Conservation (phyloP, 2,113 vertebrate species). For the Tretioscincus oriximinensis region DNA sequence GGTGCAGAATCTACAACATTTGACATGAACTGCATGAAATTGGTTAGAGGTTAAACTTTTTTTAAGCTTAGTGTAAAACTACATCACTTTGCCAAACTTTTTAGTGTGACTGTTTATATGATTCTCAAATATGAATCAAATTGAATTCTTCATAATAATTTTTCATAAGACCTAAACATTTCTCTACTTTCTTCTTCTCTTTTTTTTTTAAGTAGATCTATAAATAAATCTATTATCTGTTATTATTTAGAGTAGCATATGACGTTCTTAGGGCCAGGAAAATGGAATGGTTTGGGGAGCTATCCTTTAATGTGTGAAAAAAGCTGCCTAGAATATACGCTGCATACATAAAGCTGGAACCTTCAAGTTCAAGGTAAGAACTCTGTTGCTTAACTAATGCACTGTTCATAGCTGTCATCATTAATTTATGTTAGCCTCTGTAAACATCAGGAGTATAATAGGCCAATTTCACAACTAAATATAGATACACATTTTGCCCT, state of each 20-base stretch:
- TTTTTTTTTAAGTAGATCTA: slow-evolving; percentile 32
- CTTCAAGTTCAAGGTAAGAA: slow-evolving; percentile 81
- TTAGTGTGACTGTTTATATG: slow-evolving; percentile 16
- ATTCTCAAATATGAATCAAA: slow-evolving; percentile 54
- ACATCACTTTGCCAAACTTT: slow-evolving; percentile 31
- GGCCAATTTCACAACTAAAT: slow-evolving; percentile 89
- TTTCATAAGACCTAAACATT: neutral
- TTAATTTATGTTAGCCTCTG: slow-evolving; percentile 88
- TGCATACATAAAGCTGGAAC: slow-evolving; percentile 73
- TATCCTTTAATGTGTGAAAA: slow-evolving; percentile 60
- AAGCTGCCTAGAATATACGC: slow-evolving; percentile 52
- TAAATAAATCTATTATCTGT: slow-evolving; percentile 50
- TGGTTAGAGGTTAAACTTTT: slow-evolving; percentile 30
- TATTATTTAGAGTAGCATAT: slow-evolving; percentile 15
- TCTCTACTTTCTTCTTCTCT: slow-evolving; percentile 10
- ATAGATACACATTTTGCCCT: slow-evolving; percentile 84
- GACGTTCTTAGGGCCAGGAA: slow-evolving; percentile 51
- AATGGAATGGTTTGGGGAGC: slow-evolving; percentile 54
- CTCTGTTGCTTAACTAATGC: slow-evolving; percentile 78
- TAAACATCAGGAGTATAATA: slow-evolving; percentile 86
- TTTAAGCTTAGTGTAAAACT: slow-evolving; percentile 15
- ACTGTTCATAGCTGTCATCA: slow-evolving; percentile 83
- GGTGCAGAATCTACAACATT: slow-evolving; percentile 50
- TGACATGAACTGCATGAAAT: slow-evolving; percentile 64
- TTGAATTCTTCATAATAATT: slow-evolving; percentile 30